Conservation (phyloP, 2,797 vertebrate species). For the Epinephelus awoara region DNA sequence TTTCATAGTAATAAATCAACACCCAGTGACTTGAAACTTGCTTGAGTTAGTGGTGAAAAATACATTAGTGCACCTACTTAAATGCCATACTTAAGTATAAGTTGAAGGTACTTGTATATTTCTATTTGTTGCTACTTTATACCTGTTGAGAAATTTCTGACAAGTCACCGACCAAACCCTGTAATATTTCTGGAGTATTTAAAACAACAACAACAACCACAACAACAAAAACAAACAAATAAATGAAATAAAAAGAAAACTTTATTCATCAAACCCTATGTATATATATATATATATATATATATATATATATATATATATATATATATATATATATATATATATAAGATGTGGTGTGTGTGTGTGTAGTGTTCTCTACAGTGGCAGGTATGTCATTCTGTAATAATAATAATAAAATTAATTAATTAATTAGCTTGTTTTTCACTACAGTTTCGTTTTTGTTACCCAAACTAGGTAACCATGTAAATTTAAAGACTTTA, state of each 20-base stretch:
- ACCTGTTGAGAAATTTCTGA: not conserved
- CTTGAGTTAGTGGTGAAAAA: not conserved
- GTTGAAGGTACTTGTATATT: not conserved
- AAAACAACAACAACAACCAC: not conserved
- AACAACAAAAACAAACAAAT: no score
- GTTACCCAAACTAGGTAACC: no score
- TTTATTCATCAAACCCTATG: no score
- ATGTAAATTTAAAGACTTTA: no score
- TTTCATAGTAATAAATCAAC: not conserved
- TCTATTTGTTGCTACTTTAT: not conserved
- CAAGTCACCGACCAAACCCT: not conserved
- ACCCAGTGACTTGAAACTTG: not conserved
- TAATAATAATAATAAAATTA: no score
- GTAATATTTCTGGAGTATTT: not conserved
- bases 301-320: no score
- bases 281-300: no score
- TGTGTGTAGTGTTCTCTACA: not conserved
- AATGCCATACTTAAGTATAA: not conserved
- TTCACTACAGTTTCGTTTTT: no score
- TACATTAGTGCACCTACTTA: not conserved
- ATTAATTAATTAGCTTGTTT: no score
- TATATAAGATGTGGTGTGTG: no score
- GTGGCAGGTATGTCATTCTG: not conserved
- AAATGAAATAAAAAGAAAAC: no score
- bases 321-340: no score